Percentiles rank a stretch among this genome's conserved stretches.
phyloP scores from a whole-genome alignment of 2,113 vertebrate species.

The Ceyx melanurus region DNA sequence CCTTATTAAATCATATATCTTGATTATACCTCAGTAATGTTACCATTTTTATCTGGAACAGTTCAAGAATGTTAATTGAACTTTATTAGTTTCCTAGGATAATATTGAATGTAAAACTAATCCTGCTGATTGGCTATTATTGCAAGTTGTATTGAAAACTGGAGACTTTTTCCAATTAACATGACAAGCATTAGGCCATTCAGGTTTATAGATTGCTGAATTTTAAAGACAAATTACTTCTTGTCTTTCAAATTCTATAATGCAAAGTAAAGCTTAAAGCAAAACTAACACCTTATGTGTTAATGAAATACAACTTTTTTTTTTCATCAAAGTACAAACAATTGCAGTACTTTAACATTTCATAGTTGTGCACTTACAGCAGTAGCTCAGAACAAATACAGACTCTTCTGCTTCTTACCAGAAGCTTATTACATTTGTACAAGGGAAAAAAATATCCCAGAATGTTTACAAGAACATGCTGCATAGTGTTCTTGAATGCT shows the following conservation, averaged over 20 bases:
- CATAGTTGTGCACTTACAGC: background rate
- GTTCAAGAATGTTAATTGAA: conserved; percentile 1
- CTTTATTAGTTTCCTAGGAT: conserved; percentile 4
- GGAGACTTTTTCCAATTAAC: background rate
- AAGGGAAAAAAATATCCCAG: too few relatives aligned
- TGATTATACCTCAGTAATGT: background rate
- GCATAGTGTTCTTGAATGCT: background rate
- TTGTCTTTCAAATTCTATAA: background rate
- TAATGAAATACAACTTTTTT: background rate
- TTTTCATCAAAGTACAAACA: background rate
- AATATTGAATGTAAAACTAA: conserved; percentile 20
- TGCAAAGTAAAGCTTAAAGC: background rate
- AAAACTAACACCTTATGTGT: background rate
- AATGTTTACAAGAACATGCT: background rate
- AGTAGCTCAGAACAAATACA: background rate
- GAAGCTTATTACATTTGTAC: background rate
- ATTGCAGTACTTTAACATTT: background rate
- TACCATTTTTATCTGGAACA: background rate
- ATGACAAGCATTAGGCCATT: background rate
- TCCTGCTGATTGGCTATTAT: background rate
- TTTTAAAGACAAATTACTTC: background rate
- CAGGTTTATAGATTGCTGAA: background rate
- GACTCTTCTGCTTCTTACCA: background rate
- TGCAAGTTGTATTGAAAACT: background rate
- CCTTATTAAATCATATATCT: conserved; percentile 23